phyloP scores from a whole-genome alignment of 2,797 vertebrate species.

The Podarcis siculus region DNA sequence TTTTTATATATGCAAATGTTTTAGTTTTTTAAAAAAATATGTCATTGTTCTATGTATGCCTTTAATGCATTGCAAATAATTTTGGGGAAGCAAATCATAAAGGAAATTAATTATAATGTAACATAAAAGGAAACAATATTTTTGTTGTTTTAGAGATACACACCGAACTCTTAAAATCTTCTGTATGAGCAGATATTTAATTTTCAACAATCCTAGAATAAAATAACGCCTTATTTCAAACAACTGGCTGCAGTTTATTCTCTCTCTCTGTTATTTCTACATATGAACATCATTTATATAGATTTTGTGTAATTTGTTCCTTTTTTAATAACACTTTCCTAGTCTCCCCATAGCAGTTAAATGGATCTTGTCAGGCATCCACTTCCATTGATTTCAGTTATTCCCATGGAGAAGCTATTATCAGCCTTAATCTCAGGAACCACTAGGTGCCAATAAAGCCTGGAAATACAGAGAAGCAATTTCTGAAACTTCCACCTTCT shows the following conservation, averaged over 20 bases:
- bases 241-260: constrained; percentile 15
- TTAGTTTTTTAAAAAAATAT: too few relatives aligned
- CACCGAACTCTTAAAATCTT: neutral
- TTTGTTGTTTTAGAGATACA: neutral
- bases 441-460: constrained; percentile 40
- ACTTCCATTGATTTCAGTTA: constrained; percentile 14
- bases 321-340: constrained; percentile 13
- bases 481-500: constrained; percentile 9
- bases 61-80: too few relatives aligned
- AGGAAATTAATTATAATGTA: neutral
- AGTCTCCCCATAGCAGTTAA: constrained; percentile 20
- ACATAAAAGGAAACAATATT: neutral
- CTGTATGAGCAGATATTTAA: neutral
- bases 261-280: neutral
- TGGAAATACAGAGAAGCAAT: constrained; percentile 26
- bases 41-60: too few relatives aligned
- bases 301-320: neutral
- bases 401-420: constrained; percentile 19
- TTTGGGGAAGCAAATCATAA: too few relatives aligned
- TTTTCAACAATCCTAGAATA: neutral
- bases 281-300: neutral
- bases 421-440: constrained; percentile 23
- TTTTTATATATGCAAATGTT: too few relatives aligned
- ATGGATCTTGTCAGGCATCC: neutral
- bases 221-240: neutral